A percentile compares a stretch with the other conserved stretches of the same genome.
These are phyloP conservation scores for Falco naumanni DNA, from an alignment of 2,797 vertebrate genomes.

Conservation along the genomic window DNA sequence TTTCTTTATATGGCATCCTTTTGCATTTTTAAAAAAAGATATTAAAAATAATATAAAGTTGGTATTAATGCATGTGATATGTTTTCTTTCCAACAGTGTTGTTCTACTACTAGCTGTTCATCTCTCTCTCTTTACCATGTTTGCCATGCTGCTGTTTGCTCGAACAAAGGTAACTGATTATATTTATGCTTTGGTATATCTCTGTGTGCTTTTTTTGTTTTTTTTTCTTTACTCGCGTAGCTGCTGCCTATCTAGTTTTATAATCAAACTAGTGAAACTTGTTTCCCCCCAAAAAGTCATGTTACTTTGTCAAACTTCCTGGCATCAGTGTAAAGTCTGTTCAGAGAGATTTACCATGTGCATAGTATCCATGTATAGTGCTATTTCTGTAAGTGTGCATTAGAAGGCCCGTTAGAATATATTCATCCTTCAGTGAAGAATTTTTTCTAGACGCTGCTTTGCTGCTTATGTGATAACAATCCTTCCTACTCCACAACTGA, in stretches of 20 bases:
- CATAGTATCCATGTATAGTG: neutral
- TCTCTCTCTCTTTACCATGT: conserved; percentile 92
- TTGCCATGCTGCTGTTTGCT: conserved; percentile 93
- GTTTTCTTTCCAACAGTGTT: conserved; percentile 77
- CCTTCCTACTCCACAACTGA: neutral
- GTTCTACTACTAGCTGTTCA: conserved; percentile 89
- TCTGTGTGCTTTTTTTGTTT: neutral
- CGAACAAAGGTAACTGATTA: conserved; percentile 82
- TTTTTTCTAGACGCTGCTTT: neutral
- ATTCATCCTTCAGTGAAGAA: neutral
- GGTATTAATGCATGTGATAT: neutral
- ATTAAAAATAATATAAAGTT: neutral
- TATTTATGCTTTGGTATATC: neutral
- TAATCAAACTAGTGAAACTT: neutral
- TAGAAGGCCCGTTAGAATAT: neutral
- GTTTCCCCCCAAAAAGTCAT: neutral
- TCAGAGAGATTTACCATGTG: neutral
- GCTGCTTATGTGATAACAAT: neutral
- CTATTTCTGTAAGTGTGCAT: neutral
- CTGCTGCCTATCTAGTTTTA: neutral
- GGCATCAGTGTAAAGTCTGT: neutral
- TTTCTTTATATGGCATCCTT: neutral
- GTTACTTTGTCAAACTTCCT: neutral
- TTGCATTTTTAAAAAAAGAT: neutral
- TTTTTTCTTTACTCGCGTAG: neutral